Evolutionary conservation across 2,797 vertebrate genomes (phyloP).

Genomic region (Schizopygopsis malacanthus): DNA sequence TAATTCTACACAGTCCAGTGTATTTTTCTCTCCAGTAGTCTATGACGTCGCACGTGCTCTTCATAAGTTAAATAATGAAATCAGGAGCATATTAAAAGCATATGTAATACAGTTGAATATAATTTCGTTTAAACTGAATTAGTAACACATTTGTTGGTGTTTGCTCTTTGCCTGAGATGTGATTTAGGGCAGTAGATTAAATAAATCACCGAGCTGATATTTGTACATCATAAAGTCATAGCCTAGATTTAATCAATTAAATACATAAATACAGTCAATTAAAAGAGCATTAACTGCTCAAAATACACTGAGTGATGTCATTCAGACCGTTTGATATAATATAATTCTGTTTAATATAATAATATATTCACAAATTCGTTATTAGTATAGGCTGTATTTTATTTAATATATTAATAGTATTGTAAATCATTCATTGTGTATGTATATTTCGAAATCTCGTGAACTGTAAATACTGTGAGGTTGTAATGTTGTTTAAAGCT

Average conservation of each 20-base stretch:
- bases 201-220: background rate
- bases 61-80: background rate
- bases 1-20: background rate
- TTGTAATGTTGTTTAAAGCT: background rate
- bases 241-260: background rate
- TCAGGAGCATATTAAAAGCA: background rate
- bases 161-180: background rate
- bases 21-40: background rate
- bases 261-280: background rate
- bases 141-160: background rate
- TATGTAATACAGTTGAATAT: background rate
- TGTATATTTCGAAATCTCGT: background rate
- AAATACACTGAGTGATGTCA: background rate
- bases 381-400: background rate
- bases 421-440: background rate
- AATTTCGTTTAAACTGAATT: conserved; percentile 14
- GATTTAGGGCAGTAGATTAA: background rate
- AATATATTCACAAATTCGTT: background rate
- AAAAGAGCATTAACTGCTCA: background rate
- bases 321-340: background rate
- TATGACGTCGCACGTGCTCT: background rate
- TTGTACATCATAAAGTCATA: background rate
- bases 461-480: background rate
- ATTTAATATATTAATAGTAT: background rate
- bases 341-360: background rate